A percentile compares a stretch with the other conserved stretches of the same genome.
Evolutionary conservation across 2,888 invertebrate genomes (phyloP).

Genomic region (Catocala fraxini): DNA sequence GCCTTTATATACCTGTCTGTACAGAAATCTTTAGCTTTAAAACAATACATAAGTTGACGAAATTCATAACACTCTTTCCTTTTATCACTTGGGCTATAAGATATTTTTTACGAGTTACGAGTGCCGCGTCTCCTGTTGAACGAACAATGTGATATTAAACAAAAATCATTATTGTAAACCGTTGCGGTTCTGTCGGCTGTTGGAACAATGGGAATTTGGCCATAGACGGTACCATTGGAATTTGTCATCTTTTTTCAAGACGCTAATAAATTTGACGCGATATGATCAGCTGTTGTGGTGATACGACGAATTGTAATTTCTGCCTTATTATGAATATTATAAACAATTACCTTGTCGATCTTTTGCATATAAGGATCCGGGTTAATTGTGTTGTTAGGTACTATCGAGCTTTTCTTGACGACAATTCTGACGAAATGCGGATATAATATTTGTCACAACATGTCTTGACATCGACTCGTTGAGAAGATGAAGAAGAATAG

Average conservation of each 20-base stretch:
- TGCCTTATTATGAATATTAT: too few species aligned
- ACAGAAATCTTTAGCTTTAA: too few species aligned
- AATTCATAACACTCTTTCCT: not conserved
- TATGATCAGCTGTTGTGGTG: not conserved
- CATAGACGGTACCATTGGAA: conserved; percentile 36
- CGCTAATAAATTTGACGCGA: conserved; percentile 4
- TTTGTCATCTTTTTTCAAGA: not conserved
- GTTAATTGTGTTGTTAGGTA: too few species aligned
- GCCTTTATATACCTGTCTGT: too few species aligned
- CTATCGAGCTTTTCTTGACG: too few species aligned
- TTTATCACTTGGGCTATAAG: conserved; percentile 39
- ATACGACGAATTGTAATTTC: not conserved
- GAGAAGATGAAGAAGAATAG: too few species aligned
- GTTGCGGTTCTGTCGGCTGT: conserved; percentile 55
- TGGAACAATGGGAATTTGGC: conserved; percentile 57
- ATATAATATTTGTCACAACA: too few species aligned
- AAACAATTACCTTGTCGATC: too few species aligned
- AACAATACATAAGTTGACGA: too few species aligned
- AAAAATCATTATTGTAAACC: conserved; percentile 70
- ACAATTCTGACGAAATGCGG: too few species aligned
- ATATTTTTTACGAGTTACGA: conserved; percentile 64
- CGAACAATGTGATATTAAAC: conserved; percentile 82
- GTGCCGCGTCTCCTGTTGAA: conserved; percentile 59
- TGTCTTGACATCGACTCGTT: too few species aligned
- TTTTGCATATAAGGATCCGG: too few species aligned